Conservation (phyloP, 2,113 vertebrate species). For the Misgurnus mizolepis region DNA sequence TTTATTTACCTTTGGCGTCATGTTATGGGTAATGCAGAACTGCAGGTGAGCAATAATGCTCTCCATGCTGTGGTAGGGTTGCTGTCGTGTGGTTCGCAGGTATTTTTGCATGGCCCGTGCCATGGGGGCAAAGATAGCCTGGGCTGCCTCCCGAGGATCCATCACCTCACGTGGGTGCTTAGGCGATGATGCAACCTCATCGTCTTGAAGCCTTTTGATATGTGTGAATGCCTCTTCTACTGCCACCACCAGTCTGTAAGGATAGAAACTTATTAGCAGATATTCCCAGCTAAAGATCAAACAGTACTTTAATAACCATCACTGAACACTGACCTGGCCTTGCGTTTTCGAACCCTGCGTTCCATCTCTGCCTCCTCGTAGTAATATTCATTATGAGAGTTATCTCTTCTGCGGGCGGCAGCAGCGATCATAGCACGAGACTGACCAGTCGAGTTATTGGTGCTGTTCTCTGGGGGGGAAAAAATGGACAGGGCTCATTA, state of each 20-base stretch:
- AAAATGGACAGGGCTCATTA: not conserved
- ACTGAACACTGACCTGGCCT: slow-evolving; percentile 80
- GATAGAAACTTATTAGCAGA: not conserved
- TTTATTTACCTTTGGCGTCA: slow-evolving; percentile 87
- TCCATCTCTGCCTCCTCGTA: slow-evolving; percentile 96
- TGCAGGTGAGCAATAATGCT: slow-evolving; percentile 96
- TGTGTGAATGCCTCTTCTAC: slow-evolving; percentile 98
- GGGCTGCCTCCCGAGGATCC: slow-evolving; percentile 93
- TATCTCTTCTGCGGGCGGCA: slow-evolving; percentile 87
- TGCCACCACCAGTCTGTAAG: slow-evolving; percentile 86
- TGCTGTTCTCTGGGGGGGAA: slow-evolving; percentile 80
- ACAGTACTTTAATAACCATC: too few relatives aligned
- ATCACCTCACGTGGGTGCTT: slow-evolving; percentile 90
- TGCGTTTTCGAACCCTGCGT: slow-evolving; percentile 87
- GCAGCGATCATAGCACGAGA: slow-evolving; percentile 92
- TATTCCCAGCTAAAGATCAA: too few relatives aligned
- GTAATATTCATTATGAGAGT: slow-evolving; percentile 95
- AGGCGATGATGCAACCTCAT: slow-evolving; percentile 75
- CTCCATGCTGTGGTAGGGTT: slow-evolving; percentile 98
- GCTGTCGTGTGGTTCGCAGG: slow-evolving; percentile 91
- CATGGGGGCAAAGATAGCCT: slow-evolving; percentile 97
- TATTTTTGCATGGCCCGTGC: slow-evolving; percentile 98
- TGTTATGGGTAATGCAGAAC: slow-evolving; percentile 98
- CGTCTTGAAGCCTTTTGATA: slow-evolving; percentile 93
- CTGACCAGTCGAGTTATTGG: slow-evolving; percentile 91